Percentiles rank a stretch among this genome's conserved stretches.
These are phyloP conservation scores for Formica exsecta DNA, from an alignment of 1,140 invertebrate species.

Conservation along the genomic window DNA sequence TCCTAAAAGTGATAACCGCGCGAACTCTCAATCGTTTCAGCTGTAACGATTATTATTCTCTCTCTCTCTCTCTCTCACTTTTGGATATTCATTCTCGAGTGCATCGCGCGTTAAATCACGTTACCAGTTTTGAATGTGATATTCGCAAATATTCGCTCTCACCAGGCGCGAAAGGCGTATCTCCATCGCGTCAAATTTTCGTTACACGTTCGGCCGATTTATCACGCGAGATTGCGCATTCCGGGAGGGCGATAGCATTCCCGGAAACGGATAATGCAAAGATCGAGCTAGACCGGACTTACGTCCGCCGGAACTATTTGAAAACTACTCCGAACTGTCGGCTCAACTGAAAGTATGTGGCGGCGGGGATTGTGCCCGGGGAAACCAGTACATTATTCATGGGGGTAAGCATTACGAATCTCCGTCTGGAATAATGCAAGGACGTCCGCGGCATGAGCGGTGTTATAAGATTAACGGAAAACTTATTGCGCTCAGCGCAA, in stretches of 20 bases:
- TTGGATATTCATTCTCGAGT: background rate
- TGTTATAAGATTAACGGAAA: constrained; percentile 72
- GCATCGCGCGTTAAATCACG: constrained; percentile 21
- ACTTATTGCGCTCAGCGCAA: constrained; percentile 68
- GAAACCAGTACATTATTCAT: constrained; percentile 74
- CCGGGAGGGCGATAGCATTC: constrained; percentile 50
- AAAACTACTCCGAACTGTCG: constrained; percentile 77
- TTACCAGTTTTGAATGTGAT: constrained; percentile 7
- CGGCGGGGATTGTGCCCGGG: constrained; percentile 65
- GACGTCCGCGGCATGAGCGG: constrained; percentile 59
- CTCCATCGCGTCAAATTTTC: constrained; percentile 44
- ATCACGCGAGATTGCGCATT: constrained; percentile 55
- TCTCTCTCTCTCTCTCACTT: background rate
- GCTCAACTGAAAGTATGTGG: constrained; percentile 77
- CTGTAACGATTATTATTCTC: background rate
- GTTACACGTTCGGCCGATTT: constrained; percentile 55
- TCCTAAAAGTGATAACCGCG: constrained; percentile 38
- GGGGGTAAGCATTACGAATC: constrained; percentile 73
- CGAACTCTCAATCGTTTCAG: constrained; percentile 32
- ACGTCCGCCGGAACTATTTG: constrained; percentile 76
- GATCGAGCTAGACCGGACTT: constrained; percentile 73
- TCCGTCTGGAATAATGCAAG: constrained; percentile 71
- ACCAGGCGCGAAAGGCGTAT: background rate
- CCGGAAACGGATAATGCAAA: constrained; percentile 73
- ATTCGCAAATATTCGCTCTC: constrained; percentile 28